Evolutionary conservation across 2,797 vertebrate genomes (phyloP), one percentile per base, ranked within the genome.

Genomic region (Vultur gryphus): DNA sequence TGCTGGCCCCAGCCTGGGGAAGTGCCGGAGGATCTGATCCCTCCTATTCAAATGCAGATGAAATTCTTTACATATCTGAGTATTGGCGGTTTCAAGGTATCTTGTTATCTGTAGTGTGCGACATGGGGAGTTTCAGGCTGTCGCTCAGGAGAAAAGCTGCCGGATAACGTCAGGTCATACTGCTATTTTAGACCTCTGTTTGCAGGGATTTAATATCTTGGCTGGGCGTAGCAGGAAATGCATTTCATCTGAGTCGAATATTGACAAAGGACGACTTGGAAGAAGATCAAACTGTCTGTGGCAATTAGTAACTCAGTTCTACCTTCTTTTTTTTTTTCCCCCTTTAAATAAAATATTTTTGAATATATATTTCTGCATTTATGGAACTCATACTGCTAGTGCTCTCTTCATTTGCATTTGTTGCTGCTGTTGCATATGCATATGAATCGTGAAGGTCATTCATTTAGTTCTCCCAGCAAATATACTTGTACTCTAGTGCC

Each of bases 41-140:
- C 19, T 66, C 87, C 87, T 12, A 64, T 97, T 96, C 77, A 81
- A 48, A 93, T 86, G 90, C 92, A 90, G 96, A 90, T 70, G 52
- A 10, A 41, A 89, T 65, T 69, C 70, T 64, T 57, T 44, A 5
- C 69, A 16, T 62, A 41, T 61, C 83, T 46, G 16, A 80, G 88
- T 24, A 1, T 3, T 16, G 67, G 29, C 20, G 20, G 57, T 43
- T 87, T 71, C 52, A 14, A 7, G 89, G 70, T 57, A 3, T 18
- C 51, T 65, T 72, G 49, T 51, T 48, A 70, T 52, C 84, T 78
- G 17, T 4, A 16, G 58, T 33, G 71, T 58, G 75, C 11, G 15
- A 16, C 43, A 52, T 12, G 28, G 67, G 35, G 73, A 70, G 78
- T 51, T 72, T 33, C 58, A 9, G 70, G 78, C 75, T 35, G 54